These are phyloP conservation scores for Aphidius ervi DNA, from an alignment of 1,140 invertebrate species.

Conservation along the genomic window DNA sequence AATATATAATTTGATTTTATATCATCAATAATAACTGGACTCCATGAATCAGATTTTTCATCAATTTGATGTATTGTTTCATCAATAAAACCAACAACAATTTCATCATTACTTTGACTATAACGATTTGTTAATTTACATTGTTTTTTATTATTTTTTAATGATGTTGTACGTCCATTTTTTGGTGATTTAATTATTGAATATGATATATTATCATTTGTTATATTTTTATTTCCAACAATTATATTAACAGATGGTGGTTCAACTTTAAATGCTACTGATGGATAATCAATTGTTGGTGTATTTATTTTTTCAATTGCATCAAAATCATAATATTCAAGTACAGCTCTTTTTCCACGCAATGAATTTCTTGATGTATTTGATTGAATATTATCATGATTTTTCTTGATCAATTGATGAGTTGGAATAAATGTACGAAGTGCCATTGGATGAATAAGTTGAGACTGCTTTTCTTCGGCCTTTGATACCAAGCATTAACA, in stretches of 20 bases:
- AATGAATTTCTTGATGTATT: slow-evolving; percentile 30
- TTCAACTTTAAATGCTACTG: slow-evolving; percentile 16
- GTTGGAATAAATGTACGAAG: slow-evolving; percentile 22
- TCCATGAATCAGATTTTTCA: slow-evolving; percentile 32
- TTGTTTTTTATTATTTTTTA: slow-evolving; percentile 19
- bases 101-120: slow-evolving; percentile 17
- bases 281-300: slow-evolving; percentile 23
- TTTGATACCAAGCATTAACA: slow-evolving; percentile 20
- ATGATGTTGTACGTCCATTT: slow-evolving; percentile 13
- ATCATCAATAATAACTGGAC: slow-evolving; percentile 37
- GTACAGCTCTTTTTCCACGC: slow-evolving; percentile 22
- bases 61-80: slow-evolving; percentile 14
- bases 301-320: slow-evolving; percentile 11
- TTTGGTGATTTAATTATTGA: slow-evolving; percentile 22
- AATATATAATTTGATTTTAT: slow-evolving; percentile 46
- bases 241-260: slow-evolving; percentile 19
- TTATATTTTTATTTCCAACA: slow-evolving; percentile 15
- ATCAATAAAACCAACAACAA: slow-evolving; percentile 19
- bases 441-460: slow-evolving; percentile 20
- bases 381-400: slow-evolving; percentile 9
- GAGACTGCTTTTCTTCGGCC: slow-evolving; percentile 18
- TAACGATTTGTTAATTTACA: slow-evolving; percentile 11
- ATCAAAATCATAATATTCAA: slow-evolving; percentile 27
- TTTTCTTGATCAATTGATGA: slow-evolving; percentile 9
- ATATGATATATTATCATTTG: slow-evolving; percentile 16